Percentiles rank a stretch among this genome's conserved stretches.
These are phyloP conservation scores for Nephrocerus scutellatus DNA, from an alignment of 2,888 invertebrate genomes.

Conservation along the genomic window DNA sequence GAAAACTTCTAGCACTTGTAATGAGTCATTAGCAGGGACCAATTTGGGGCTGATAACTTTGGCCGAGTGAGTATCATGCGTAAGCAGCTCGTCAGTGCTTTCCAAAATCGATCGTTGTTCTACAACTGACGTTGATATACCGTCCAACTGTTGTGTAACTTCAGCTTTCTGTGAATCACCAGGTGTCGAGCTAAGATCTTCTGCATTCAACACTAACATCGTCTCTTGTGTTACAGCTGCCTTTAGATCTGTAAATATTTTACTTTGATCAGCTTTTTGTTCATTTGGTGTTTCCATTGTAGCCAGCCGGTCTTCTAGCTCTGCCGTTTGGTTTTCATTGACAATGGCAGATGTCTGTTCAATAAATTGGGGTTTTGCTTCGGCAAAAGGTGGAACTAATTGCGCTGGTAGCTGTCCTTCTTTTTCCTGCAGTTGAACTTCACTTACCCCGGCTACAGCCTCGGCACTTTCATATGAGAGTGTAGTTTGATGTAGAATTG, in stretches of 20 bases:
- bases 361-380: conserved; percentile 26
- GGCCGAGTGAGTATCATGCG: conserved; percentile 18
- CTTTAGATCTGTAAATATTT: conserved; percentile 47
- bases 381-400: conserved; percentile 12
- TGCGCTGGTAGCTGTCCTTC: conserved; percentile 46
- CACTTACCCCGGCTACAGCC: conserved; percentile 55
- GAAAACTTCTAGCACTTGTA: conserved; percentile 33
- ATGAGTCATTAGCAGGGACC: conserved; percentile 22
- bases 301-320: conserved; percentile 57
- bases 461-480: conserved; percentile 52
- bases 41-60: conserved; percentile 13
- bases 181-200: conserved; percentile 47
- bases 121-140: conserved; percentile 33
- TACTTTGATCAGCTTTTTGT: conserved; percentile 26
- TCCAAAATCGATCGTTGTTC: conserved; percentile 29
- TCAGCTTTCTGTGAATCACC: conserved; percentile 28
- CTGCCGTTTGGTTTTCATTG: conserved; percentile 56
- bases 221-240: conserved; percentile 38
- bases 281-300: conserved; percentile 35
- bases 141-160: conserved; percentile 44
- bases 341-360: conserved; percentile 57
- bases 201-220: conserved; percentile 29
- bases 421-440: conserved; percentile 59
- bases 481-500: conserved; percentile 47
- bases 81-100: conserved; percentile 19